Evolutionary conservation across 2,797 vertebrate species (phyloP), one percentile per base, ranked within the genome.

Genomic region (Oophaga sylvatica): DNA sequence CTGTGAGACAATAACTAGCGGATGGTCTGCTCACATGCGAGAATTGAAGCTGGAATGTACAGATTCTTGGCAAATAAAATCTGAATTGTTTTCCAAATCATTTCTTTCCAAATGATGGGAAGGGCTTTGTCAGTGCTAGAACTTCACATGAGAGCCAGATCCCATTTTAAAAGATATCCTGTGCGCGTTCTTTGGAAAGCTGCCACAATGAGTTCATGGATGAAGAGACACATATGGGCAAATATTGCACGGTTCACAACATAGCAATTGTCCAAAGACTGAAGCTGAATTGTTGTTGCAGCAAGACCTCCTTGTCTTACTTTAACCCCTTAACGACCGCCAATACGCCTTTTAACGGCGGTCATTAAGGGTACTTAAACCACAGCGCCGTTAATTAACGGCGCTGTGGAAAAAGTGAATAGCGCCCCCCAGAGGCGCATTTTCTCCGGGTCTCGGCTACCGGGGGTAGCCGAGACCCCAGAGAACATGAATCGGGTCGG

Each of bases 91-190:
- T n/a, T 77, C 20, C 73, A 48, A n/a, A n/a, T 22, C 22, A 76
- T n/a, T 76, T 76, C 11, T 76, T 57, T 78, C 48, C 53, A 79
- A 59, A 60, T 78, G n/a, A 79, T 78, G 56, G 77, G 29, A 79
- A 79, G 11, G 56, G 56, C 77, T 59, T 59, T 59, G 26, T 79
- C 8, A 17, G 19, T 79, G 77, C 3, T 59, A 57, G 77, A 59
- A 57, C n/a, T 31, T 19, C 17, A 35, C 5, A 16, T 80, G 59
- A 22, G 57, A 80, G 59, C 78, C 78, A 63, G 59, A 62, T 62
- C n/a, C 31, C 78, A 62, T 80, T 80, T 75, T 62, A 13, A 62
- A 80, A 80, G 9, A 62, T 20, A 80, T 80, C 59, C 78, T 62
- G 57, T 41, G 48, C 10, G 1, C 70, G 12, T 48, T 53, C 17